Conservation (phyloP, 2,888 invertebrate species). For the Arctia plantaginis region DNA sequence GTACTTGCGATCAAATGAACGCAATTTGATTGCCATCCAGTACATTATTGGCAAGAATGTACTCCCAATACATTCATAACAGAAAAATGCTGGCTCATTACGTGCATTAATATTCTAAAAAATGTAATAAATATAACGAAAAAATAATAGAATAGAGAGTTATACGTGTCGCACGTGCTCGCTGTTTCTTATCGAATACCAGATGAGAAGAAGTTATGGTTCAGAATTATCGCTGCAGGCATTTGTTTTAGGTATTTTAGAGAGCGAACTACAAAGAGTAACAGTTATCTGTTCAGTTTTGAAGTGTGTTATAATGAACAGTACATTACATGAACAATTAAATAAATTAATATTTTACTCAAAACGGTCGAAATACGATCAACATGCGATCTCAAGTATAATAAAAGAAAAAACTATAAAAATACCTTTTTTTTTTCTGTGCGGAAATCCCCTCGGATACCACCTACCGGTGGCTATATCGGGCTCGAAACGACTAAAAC, state of each 20-base stretch:
- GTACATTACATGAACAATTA: background rate
- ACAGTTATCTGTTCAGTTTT: background rate
- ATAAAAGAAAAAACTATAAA: too few species aligned
- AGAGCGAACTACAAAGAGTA: background rate
- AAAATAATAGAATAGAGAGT: background rate
- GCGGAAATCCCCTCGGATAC: too few species aligned
- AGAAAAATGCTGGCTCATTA: too few species aligned
- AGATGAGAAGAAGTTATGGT: constrained; percentile 56
- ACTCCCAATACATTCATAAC: too few species aligned
- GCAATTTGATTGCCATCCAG: too few species aligned
- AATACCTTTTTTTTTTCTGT: too few species aligned
- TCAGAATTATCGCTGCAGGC: constrained; percentile 54
- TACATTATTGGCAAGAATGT: too few species aligned
- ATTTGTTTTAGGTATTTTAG: constrained; percentile 59
- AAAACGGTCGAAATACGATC: background rate
- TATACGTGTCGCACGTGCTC: constrained; percentile 19
- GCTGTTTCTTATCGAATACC: constrained; percentile 34
- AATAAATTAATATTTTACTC: background rate
- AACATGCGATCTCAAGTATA: too few species aligned
- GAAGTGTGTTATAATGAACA: background rate
- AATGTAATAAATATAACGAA: background rate
- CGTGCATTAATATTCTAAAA: background rate
- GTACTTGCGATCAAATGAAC: too few species aligned
- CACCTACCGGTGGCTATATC: too few species aligned
- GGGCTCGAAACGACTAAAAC: too few species aligned